Base-by-base conservation (phyloP, 1,140 invertebrate species). In the Pseudobourletiella spinata region DNA sequence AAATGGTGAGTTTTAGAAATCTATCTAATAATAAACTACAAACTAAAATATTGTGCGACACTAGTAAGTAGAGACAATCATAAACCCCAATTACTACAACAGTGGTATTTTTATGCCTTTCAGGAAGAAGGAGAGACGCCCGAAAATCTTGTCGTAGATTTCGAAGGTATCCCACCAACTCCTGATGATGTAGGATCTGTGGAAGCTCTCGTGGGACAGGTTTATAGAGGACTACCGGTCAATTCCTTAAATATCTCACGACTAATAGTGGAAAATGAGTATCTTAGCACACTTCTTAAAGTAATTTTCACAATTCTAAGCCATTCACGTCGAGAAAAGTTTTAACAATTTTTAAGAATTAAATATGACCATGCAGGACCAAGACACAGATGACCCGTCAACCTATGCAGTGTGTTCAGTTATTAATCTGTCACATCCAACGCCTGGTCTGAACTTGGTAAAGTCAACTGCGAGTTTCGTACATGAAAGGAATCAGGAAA, bases 141-240 rank as follows among this genome's bases (percentile, higher is more conserved):
- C 32, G 32, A 39, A 39, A 39, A 18, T 6, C 18, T 55, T n/a
- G 20, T 18, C n/a, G 18, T 55, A 11, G 52, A 55, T n/a, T 55
- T 55, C 22, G 52, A 55, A 55, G 52, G 52, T 32, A 32, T 55
- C 3, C 29, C 52, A 32, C 52, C 52, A 3, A 20, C n/a, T n/a
- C 28, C 30, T 22, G 52, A 35, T 6, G 52, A 55, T 55, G 4
- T 18, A 32, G 52, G 22, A 3, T 14, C 52, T 6, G 20, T 55
- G 3, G 22, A 55, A 14, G 22, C 3, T 22, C 22, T 55, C 4
- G 3, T 55, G 8, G 32, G 22, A 22, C 52, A 55, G 39, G 8
- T 55, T 11, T 55, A 18, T 35, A 32, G 52, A 39, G 52, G 52
- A 3, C 28, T 55, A n/a, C 11, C 22, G 15, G n/a, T 55, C 6